These are phyloP conservation scores for Portunus trituberculatus DNA, from an alignment of 1,140 invertebrate genomes.

Conservation along the genomic window DNA sequence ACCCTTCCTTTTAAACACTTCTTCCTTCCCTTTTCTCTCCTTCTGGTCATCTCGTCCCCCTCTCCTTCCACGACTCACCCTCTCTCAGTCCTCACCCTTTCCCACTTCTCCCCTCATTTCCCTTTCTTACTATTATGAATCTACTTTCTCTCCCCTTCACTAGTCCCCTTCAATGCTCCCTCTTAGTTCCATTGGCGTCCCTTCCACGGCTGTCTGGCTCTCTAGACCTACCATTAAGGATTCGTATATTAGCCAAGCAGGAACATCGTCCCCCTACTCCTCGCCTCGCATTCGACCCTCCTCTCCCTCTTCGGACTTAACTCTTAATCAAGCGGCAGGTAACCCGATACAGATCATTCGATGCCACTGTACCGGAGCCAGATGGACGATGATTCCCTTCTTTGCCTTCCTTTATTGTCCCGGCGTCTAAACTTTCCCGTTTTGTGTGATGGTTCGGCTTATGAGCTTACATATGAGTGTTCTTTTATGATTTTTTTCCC, in stretches of 20 bases:
- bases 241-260: neutral
- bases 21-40: neutral
- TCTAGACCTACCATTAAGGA: neutral
- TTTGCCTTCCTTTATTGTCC: slow-evolving; percentile 35
- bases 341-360: slow-evolving; percentile 60
- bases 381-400: slow-evolving; percentile 28
- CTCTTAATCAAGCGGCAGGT: slow-evolving; percentile 63
- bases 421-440: slow-evolving; percentile 38
- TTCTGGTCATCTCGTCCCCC: neutral
- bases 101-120: neutral
- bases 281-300: neutral
- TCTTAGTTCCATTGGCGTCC: neutral
- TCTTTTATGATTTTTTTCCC: neutral
- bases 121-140: neutral
- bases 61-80: neutral
- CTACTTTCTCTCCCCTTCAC: neutral
- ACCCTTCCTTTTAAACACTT: neutral
- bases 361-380: slow-evolving; percentile 51
- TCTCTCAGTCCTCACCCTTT: neutral
- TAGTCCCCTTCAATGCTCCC: neutral
- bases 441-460: neutral
- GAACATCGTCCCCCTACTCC: neutral
- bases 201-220: neutral
- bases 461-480: slow-evolving; percentile 18
- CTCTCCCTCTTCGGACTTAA: slow-evolving; percentile 16